Evolutionary conservation across 2,797 vertebrate genomes (phyloP).

Genomic region (Platyrinchus mystaceus): DNA sequence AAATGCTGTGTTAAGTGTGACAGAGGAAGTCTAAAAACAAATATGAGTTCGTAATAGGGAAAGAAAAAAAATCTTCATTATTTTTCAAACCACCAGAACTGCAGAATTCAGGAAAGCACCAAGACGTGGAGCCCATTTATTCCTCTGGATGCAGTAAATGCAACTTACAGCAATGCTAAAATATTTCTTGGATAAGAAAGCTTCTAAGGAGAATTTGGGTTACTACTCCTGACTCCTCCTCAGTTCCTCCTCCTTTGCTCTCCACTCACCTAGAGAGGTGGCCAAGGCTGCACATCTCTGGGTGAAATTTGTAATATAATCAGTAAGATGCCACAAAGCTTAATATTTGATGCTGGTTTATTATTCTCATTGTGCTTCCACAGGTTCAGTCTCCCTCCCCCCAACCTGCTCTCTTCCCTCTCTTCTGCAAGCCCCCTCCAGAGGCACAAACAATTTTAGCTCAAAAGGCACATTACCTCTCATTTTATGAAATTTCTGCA

Average conservation of each 20-base stretch:
- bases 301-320: neutral
- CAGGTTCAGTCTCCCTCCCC: neutral
- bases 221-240: neutral
- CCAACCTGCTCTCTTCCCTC: neutral
- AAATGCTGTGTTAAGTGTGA: neutral
- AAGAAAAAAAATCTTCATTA: neutral
- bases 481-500: conserved; percentile 65
- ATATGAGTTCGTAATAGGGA: neutral
- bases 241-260: neutral
- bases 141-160: neutral
- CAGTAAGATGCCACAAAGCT: neutral
- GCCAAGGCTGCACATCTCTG: neutral
- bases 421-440: conserved; percentile 4
- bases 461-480: conserved; percentile 62
- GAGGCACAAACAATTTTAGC: conserved; percentile 27
- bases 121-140: neutral
- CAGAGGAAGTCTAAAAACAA: neutral
- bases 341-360: conserved; percentile 16
- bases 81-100: neutral
- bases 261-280: neutral
- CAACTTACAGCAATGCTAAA: neutral
- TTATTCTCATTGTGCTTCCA: neutral
- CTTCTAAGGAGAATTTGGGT: neutral
- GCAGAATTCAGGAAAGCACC: neutral
- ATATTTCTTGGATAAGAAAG: neutral